Evolutionary conservation across 2,888 invertebrate species (phyloP).

Genomic region (Perizoma affinitatum): DNA sequence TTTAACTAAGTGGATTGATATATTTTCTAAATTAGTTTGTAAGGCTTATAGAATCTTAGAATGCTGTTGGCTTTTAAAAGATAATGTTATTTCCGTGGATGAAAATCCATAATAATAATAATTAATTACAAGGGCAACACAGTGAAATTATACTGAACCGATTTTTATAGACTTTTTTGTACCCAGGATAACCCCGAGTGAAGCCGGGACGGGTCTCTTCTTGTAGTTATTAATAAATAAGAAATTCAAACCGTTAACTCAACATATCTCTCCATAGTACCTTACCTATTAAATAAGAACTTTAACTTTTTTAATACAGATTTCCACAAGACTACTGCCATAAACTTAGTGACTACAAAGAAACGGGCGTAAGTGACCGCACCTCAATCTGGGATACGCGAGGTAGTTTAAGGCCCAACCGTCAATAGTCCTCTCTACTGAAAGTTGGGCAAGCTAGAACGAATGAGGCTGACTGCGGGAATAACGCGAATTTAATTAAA

Average conservation of each 20-base stretch:
- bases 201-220: slow-evolving; percentile 24
- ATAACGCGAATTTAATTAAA: no score
- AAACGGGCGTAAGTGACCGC: neutral
- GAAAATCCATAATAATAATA: no score
- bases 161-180: slow-evolving; percentile 22
- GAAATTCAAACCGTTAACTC: slow-evolving; percentile 15
- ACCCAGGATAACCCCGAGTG: slow-evolving; percentile 24
- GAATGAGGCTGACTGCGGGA: no score
- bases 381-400: no score
- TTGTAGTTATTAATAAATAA: slow-evolving; percentile 12
- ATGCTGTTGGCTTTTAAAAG: slow-evolving; percentile 1
- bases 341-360: no score
- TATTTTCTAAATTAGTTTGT: slow-evolving; percentile 23
- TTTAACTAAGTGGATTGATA: slow-evolving; percentile 4
- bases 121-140: no score
- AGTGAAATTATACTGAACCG: slow-evolving; percentile 6
- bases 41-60: slow-evolving; percentile 23
- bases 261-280: slow-evolving; percentile 30
- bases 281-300: slow-evolving; percentile 18
- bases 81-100: no score
- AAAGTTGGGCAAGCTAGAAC: no score
- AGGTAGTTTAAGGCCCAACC: no score
- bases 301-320: slow-evolving; percentile 7
- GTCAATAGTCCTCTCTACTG: no score
- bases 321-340: no score